Evolutionary conservation across 2,113 vertebrate species (phyloP), one percentile per base, ranked within the genome.

Genomic region (Mellivora capensis): DNA sequence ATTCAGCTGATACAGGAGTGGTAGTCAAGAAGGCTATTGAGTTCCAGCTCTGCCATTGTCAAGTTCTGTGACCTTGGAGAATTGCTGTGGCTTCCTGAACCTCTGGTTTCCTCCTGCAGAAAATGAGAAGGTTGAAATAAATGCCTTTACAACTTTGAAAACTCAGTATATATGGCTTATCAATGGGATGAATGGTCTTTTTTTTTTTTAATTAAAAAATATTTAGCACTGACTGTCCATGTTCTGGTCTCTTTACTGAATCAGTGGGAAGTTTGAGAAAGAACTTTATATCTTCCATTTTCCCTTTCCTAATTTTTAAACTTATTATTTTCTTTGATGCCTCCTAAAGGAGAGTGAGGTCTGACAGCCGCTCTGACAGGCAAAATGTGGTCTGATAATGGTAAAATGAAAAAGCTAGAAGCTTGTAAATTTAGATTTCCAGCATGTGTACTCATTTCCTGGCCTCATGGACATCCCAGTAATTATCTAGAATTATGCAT

Each of bases 401-500:
- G 18, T 44, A 52, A 94, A 91, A 96, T n/a, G 64, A 92, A 87
- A 93, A 93, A 59, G 23, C 21, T 61, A 44, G n/a, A 77, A 67
- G 82, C 49, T n/a, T 49, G 4, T 52, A 93, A 31, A 86, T 95
- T 96, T 85, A 87, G 25, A 96, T 96, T 96, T 96, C 21, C 27
- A 93, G 54, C 31, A 47, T 62, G 21, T 42, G 47, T 87, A 37
- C 42, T 92, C 87, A 88, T 88, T 97, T 96, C 59, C 61, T 89
- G 87, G 80, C 92, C 85, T 95, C 47, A 23, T 31, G 91, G 77
- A 80, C 83, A 87, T 87, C 52, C 88, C 72, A 81, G 72, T 91
- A 91, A 96, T 97, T 96, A 86, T 59, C 69, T 95, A 96, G 76
- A 96, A 96, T 88, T 94, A 95, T 90, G 23, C 37, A 96, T 91